Evolutionary conservation across 2,113 vertebrate species (phyloP), one percentile per base, ranked within the genome.

Genomic region (Carassius gibelio): DNA sequence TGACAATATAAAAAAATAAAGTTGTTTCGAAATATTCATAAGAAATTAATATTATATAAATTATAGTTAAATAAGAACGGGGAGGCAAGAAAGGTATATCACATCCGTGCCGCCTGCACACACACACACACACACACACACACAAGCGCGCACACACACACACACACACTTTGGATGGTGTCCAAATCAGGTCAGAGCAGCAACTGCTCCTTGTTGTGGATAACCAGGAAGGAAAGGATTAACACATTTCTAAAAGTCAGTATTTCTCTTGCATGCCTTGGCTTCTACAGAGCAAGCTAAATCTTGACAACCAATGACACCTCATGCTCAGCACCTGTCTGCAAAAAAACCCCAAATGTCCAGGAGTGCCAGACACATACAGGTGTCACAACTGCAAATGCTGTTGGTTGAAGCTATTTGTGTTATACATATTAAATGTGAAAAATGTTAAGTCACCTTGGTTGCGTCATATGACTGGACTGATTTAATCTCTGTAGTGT

Each of bases 191-290:
- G 85, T 81, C 83, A 90, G 50, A 91, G 88, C 75, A 72, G 64
- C 89, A 84, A 90, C 89, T 88, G 85, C 84, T 87, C 92, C 92
- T 93, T 92, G 88, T 82, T 85, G 86, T 85, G 84, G 91, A 94
- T 94, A 94, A 93, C 90, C 92, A 92, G 15, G 81, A 90, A 87
- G 84, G 57, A 89, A 23, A 88, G 91, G 94, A 95, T 94, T 93
- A 94, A 86, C 90, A 92, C 71, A 88, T 90, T 93, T 94, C 90
- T 89, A 89, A 88, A 91, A 90, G 91, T 93, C 90, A 90, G 91
- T 92, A 90, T 88, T 93, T 91, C 84, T 89, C 90, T 87, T 80
- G 91, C 89, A 84, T 88, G 89, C 91, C 89, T 85, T 88, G 90
- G 85, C 75, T 91, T 91, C 87, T 77, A 88, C 84, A 91, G 89